Evolutionary conservation across 30 jellyfish, hydroid and myxozoan species (phyloP).

Genomic region (Aurelia sp.): DNA sequence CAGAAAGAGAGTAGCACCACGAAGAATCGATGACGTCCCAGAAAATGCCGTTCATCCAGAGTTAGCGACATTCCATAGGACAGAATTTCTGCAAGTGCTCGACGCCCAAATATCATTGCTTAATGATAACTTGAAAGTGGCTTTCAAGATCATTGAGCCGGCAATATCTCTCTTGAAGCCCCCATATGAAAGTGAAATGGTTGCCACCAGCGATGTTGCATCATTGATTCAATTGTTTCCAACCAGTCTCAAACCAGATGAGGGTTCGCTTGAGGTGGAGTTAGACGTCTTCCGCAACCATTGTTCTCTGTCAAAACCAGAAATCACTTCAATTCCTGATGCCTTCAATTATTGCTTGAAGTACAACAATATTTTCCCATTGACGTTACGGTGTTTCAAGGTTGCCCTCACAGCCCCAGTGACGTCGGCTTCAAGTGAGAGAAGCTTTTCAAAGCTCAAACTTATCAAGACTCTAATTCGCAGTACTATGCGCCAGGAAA

Average conservation of each 20-base stretch:
- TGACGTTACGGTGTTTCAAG: slow-evolving; percentile 39
- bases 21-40: slow-evolving; percentile 55
- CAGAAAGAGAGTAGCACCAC: slow-evolving; percentile 63
- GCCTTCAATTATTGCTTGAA: too few relatives aligned
- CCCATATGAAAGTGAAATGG: slow-evolving; percentile 12
- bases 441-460: slow-evolving; percentile 56
- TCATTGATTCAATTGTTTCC: slow-evolving; percentile 19
- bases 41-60: slow-evolving; percentile 22
- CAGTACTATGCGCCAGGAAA: slow-evolving; percentile 48
- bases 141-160: slow-evolving; percentile 19
- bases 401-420: slow-evolving; percentile 50
- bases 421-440: slow-evolving; percentile 40
- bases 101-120: slow-evolving; percentile 22
- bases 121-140: slow-evolving; percentile 27
- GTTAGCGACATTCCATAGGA: background rate
- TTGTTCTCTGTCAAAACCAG: too few relatives aligned
- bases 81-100: slow-evolving; percentile 39
- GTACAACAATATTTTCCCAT: slow-evolving; percentile 34
- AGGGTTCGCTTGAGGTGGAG: slow-evolving; percentile 29
- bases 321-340: too few relatives aligned
- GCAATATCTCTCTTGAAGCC: background rate
- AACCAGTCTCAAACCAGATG: slow-evolving; percentile 46
- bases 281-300: too few relatives aligned
- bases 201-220: slow-evolving; percentile 33
- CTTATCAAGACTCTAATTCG: slow-evolving; percentile 37